Conservation (phyloP, 2,888 invertebrate species). For the Lepidonotus clava region DNA sequence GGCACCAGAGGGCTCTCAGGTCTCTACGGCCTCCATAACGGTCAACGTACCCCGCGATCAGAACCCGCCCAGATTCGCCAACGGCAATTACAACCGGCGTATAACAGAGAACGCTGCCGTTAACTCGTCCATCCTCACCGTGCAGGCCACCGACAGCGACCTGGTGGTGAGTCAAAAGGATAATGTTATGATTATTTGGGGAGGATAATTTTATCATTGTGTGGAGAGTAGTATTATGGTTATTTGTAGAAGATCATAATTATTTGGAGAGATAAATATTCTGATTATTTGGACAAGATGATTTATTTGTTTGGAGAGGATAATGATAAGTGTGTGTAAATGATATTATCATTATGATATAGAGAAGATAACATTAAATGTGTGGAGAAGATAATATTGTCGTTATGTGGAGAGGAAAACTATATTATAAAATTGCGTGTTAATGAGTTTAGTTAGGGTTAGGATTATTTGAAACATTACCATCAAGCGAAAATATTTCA, state of each 20-base stretch:
- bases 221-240: background rate
- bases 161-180: constrained; percentile 48
- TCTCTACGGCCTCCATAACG: constrained; percentile 63
- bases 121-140: constrained; percentile 58
- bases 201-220: too few relatives aligned
- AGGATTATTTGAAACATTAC: too few relatives aligned
- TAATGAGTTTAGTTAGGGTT: too few relatives aligned
- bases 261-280: background rate
- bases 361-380: too few relatives aligned
- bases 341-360: too few relatives aligned
- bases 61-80: constrained; percentile 66
- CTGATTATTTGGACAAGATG: background rate
- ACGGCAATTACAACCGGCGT: background rate
- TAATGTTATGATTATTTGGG: background rate
- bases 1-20: constrained; percentile 48
- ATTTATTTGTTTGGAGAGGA: background rate
- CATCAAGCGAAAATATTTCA: too few relatives aligned
- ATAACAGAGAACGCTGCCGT: constrained; percentile 58
- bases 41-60: constrained; percentile 72
- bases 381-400: too few relatives aligned
- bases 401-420: too few relatives aligned
- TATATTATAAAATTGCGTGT: too few relatives aligned
- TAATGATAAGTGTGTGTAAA: too few relatives aligned
- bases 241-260: background rate
- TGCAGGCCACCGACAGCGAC: constrained; percentile 59